Percentiles rank a stretch among this genome's conserved stretches.
These are phyloP conservation scores for Eulemur rubriventer DNA, from an alignment of 2,797 vertebrate species.

Conservation along the genomic window DNA sequence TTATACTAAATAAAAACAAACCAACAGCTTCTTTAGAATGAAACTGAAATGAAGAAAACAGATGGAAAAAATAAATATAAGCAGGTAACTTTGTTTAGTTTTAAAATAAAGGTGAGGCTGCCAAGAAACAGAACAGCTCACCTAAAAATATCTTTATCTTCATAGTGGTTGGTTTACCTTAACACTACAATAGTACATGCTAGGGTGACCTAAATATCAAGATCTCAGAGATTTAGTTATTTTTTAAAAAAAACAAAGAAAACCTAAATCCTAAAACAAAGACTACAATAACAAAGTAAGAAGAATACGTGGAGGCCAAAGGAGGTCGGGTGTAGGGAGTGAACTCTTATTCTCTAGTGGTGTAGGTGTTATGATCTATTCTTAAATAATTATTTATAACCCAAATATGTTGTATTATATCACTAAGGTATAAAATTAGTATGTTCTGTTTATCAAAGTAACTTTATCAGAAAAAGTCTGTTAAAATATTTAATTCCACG, in stretches of 20 bases:
- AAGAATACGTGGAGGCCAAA: neutral
- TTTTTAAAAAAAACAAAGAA: neutral
- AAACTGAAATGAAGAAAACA: neutral
- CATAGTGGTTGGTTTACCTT: neutral
- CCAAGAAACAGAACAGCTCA: neutral
- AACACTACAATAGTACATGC: neutral
- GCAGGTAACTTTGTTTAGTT: neutral
- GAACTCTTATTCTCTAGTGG: neutral
- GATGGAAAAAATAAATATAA: neutral
- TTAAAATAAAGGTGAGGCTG: neutral
- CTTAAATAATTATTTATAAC: neutral
- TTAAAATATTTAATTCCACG: neutral
- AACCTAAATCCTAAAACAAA: neutral
- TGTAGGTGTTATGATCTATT: neutral
- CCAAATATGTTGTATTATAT: neutral
- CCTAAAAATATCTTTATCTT: neutral
- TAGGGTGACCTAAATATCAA: neutral
- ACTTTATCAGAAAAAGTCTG: neutral
- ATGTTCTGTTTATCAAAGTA: neutral
- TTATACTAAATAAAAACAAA: neutral
- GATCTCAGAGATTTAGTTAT: neutral
- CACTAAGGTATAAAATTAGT: neutral
- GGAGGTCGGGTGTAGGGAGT: neutral
- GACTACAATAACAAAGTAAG: neutral
- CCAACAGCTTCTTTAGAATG: neutral